Percentiles rank a stretch among this genome's conserved stretches.
Evolutionary conservation across 2,113 vertebrate genomes (phyloP).

Genomic region (Fregetta grallaria): DNA sequence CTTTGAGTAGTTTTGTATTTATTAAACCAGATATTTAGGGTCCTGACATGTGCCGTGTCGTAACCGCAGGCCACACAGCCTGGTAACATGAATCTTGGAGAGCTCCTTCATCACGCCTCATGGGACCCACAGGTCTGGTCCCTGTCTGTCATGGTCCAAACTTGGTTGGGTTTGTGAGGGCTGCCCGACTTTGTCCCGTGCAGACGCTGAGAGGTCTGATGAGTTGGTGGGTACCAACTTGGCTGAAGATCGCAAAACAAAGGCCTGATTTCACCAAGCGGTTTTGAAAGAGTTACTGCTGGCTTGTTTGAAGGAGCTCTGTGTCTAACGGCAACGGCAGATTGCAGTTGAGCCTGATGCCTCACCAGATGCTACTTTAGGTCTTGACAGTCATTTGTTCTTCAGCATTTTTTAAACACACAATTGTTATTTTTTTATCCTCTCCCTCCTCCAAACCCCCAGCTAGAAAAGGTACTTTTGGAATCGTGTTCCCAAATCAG

Average conservation of each 20-base stretch:
- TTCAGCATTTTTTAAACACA: background rate
- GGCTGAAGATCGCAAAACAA: background rate
- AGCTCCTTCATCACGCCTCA: background rate
- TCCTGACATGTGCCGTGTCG: background rate
- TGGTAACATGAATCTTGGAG: background rate
- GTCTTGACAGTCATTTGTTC: background rate
- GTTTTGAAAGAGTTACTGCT: background rate
- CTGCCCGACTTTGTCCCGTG: background rate
- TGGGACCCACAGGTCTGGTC: background rate
- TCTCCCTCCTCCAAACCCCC: background rate
- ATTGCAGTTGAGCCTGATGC: background rate
- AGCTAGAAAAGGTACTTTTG: background rate
- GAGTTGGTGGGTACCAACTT: background rate
- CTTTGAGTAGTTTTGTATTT: background rate
- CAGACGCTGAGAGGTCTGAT: background rate
- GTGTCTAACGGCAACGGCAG: background rate
- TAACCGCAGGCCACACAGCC: background rate
- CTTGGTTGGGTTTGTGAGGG: background rate
- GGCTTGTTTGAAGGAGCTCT: background rate
- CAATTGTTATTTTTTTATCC: background rate
- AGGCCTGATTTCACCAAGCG: background rate
- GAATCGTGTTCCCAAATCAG: background rate
- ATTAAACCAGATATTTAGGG: background rate
- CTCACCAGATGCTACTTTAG: background rate
- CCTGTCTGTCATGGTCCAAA: background rate